Evolutionary conservation across 2,113 vertebrate species (phyloP).

Genomic region (Cavia porcellus): DNA sequence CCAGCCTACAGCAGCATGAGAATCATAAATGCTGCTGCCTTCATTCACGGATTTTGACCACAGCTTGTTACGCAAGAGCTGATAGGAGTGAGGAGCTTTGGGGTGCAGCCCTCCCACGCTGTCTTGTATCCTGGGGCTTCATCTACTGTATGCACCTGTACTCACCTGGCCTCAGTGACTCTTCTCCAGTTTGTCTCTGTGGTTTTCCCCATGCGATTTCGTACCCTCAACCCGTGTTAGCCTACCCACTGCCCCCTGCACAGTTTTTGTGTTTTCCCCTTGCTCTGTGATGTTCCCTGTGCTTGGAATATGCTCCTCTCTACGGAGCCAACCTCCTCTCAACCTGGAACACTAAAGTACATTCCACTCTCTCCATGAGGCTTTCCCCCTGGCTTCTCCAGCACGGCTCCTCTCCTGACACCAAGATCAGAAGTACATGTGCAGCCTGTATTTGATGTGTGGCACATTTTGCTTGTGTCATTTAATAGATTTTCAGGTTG

Average conservation of each 20-base stretch:
- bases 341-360: not conserved
- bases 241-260: not conserved
- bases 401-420: not conserved
- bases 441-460: not conserved
- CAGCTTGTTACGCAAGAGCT: not conserved
- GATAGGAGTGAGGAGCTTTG: not conserved
- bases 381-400: not conserved
- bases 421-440: not conserved
- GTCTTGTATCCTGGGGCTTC: not conserved
- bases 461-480: not conserved
- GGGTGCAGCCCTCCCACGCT: not conserved
- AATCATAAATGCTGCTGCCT: not conserved
- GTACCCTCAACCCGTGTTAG: not conserved
- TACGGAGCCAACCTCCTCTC: not conserved
- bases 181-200: not conserved
- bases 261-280: not conserved
- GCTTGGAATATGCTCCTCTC: not conserved
- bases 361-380: not conserved
- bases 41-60: not conserved
- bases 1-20: not conserved
- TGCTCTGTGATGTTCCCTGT: not conserved
- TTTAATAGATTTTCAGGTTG: not conserved
- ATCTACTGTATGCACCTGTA: not conserved
- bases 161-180: not conserved
- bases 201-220: not conserved